phyloP scores from a whole-genome alignment of 2,888 invertebrate genomes.

The Oegoconia quadripuncta region DNA sequence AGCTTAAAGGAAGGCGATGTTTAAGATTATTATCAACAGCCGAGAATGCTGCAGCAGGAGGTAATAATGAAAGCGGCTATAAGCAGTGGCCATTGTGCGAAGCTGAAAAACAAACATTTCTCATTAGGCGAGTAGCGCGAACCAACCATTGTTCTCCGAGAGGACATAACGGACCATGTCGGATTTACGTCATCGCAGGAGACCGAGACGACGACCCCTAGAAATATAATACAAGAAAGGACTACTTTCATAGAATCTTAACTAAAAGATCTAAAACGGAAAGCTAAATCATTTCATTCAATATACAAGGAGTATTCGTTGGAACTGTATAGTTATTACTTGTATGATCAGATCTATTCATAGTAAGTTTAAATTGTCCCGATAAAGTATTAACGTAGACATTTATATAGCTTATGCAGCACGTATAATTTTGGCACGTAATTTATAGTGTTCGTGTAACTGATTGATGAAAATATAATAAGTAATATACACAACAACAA shows the following conservation, averaged over 20 bases:
- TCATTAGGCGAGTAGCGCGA: slow-evolving; percentile 71
- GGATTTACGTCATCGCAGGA: slow-evolving; percentile 65
- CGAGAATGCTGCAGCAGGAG: slow-evolving; percentile 36
- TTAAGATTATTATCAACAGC: slow-evolving; percentile 41
- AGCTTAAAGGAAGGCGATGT: slow-evolving; percentile 14
- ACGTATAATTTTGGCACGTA: no score
- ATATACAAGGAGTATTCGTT: no score
- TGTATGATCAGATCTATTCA: no score
- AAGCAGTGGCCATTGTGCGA: slow-evolving; percentile 63
- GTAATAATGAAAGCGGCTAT: slow-evolving; percentile 61
- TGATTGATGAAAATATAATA: no score
- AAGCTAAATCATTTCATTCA: no score
- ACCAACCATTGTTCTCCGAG: slow-evolving; percentile 66
- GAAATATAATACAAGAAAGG: background rate
- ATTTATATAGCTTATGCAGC: no score
- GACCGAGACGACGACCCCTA: slow-evolving; percentile 44
- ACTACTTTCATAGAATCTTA: background rate
- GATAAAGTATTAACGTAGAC: no score
- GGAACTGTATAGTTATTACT: no score
- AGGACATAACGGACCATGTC: slow-evolving; percentile 73
- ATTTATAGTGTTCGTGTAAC: no score
- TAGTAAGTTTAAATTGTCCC: no score
- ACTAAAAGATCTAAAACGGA: no score
- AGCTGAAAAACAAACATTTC: slow-evolving; percentile 74
- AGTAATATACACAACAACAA: no score